Conservation (phyloP, 2,797 vertebrate genomes). For the Micromesistius poutassou region DNA sequence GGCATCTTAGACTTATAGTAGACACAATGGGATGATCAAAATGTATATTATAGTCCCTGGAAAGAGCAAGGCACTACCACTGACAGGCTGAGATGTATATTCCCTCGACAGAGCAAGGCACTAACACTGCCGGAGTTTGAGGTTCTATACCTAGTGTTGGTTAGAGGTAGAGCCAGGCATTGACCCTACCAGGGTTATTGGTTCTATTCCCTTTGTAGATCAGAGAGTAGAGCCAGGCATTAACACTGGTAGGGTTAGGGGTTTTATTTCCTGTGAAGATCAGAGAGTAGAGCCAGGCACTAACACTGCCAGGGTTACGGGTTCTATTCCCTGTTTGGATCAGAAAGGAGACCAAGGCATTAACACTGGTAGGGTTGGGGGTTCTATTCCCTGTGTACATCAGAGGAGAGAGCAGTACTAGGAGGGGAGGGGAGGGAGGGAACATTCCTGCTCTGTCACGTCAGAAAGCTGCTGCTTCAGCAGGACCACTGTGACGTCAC, state of each 20-base stretch:
- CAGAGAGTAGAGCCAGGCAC: neutral
- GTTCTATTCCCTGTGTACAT: neutral
- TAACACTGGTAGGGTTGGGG: neutral
- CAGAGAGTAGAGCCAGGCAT: no score
- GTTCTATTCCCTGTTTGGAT: neutral
- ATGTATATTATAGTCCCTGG: neutral
- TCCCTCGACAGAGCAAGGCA: neutral
- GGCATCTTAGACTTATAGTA: neutral
- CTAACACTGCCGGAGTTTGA: neutral
- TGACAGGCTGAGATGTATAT: neutral
- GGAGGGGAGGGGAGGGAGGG: neutral
- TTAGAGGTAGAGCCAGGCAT: no score
- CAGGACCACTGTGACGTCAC: slow-evolving; percentile 31
- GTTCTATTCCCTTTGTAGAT: no score
- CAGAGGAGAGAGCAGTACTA: neutral
- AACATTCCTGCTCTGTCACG: slow-evolving; percentile 13
- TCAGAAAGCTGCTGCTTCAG: slow-evolving; percentile 57
- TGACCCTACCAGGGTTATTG: no score
- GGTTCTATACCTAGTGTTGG: no score
- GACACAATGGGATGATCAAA: neutral
- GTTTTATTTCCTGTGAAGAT: no score
- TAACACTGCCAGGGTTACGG: neutral
- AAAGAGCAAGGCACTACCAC: neutral
- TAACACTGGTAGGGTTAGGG: no score
- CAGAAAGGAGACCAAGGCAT: neutral